Evolutionary conservation across 2,113 vertebrate species (phyloP).

Genomic region (Brevimyrus niger): DNA sequence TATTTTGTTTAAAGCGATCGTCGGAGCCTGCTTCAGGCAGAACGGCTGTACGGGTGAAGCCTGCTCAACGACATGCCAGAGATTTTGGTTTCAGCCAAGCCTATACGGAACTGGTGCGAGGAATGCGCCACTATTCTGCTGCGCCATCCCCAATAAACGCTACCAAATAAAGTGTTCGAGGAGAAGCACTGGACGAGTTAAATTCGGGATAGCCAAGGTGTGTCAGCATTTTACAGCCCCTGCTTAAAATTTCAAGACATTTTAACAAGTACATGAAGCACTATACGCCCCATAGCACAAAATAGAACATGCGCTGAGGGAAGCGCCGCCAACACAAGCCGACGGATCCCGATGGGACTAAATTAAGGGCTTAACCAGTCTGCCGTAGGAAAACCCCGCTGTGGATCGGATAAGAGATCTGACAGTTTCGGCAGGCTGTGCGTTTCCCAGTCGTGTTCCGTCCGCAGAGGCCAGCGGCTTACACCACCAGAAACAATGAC

Average conservation of each 20-base stretch:
- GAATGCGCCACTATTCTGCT: not conserved
- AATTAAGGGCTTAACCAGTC: not conserved
- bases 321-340: not conserved
- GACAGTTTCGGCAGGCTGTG: not conserved
- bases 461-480: not conserved
- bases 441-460: not conserved
- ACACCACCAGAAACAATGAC: constrained; percentile 31
- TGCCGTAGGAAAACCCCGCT: not conserved
- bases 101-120: not conserved
- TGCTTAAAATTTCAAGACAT: not conserved
- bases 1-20: not conserved
- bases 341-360: not conserved
- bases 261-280: not conserved
- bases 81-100: not conserved
- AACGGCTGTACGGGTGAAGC: not conserved
- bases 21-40: not conserved
- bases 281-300: not conserved
- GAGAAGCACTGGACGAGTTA: not conserved
- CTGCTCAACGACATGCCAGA: constrained; percentile 4
- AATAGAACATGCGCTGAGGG: not conserved
- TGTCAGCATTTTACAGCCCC: not conserved
- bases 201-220: not conserved
- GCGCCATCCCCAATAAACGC: not conserved
- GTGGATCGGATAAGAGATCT: not conserved
- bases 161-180: not conserved